A percentile compares a stretch with the other conserved stretches of the same genome.
These are phyloP conservation scores for Momotus momota DNA, from an alignment of 2,797 vertebrate species.

Conservation along the genomic window DNA sequence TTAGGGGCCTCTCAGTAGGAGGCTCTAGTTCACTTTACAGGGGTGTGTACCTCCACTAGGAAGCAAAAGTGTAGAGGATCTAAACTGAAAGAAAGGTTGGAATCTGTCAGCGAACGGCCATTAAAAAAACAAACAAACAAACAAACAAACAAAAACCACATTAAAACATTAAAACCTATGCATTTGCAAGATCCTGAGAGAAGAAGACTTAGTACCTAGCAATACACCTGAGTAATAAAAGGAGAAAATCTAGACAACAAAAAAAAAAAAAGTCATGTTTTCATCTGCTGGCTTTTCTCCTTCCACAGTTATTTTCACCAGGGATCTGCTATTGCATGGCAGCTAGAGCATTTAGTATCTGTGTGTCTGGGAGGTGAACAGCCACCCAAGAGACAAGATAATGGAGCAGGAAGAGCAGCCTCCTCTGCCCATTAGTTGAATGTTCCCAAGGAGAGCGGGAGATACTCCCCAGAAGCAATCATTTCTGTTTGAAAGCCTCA, in stretches of 20 bases:
- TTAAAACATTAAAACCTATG: neutral
- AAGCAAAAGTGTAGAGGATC: neutral
- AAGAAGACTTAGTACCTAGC: neutral
- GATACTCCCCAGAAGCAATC: slow-evolving; percentile 41
- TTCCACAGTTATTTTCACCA: neutral
- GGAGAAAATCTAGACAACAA: neutral
- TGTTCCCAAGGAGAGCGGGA: neutral
- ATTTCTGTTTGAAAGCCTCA: slow-evolving; percentile 48
- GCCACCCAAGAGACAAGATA: slow-evolving; percentile 55
- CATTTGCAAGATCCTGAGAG: neutral
- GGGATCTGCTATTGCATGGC: slow-evolving; percentile 1
- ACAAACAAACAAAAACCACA: neutral
- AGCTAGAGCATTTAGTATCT: slow-evolving; percentile 1
- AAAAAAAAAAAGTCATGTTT: neutral
- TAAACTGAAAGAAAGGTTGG: neutral
- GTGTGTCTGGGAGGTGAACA: neutral
- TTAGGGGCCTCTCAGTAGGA: neutral
- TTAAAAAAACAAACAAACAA: neutral
- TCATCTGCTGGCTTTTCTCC: neutral
- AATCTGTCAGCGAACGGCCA: neutral
- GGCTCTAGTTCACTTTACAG: neutral
- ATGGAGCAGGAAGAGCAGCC: slow-evolving; percentile 55
- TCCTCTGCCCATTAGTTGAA: slow-evolving; percentile 54
- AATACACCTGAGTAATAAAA: neutral
- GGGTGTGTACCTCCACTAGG: neutral